Conservation (phyloP, 2,797 vertebrate species). For the Macropodus opercularis region DNA sequence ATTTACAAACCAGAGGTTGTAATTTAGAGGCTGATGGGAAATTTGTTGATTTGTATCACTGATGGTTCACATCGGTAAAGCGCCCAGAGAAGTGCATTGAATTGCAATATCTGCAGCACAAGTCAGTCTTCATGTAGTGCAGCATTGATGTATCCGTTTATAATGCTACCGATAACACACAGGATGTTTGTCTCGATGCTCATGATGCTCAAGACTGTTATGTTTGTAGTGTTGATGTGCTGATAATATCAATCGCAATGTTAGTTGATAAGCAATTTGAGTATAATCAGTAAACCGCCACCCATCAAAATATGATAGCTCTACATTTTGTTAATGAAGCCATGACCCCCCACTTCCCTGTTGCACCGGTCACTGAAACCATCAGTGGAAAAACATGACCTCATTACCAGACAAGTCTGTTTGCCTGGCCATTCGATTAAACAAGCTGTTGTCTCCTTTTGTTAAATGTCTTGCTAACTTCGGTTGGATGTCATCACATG, state of each 20-base stretch:
- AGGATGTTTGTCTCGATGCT: constrained; percentile 30
- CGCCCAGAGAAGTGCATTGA: constrained; percentile 20
- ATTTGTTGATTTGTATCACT: constrained; percentile 23
- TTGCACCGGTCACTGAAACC: constrained; percentile 15
- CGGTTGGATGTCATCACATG: constrained; percentile 40
- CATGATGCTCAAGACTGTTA: constrained; percentile 1
- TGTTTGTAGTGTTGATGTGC: constrained; percentile 10
- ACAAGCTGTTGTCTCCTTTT: constrained; percentile 61
- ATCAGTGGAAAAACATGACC: constrained; percentile 43
- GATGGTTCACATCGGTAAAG: constrained; percentile 17
- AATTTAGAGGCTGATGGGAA: not conserved
- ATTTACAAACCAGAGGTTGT: constrained; percentile 13
- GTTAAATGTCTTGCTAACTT: constrained; percentile 44
- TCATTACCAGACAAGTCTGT: constrained; percentile 62
- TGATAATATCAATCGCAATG: constrained; percentile 13
- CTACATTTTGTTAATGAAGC: constrained; percentile 32
- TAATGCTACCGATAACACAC: constrained; percentile 36
- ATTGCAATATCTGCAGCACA: constrained; percentile 34
- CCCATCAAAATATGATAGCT: constrained; percentile 28
- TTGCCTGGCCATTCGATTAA: constrained; percentile 56
- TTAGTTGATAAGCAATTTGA: not conserved
- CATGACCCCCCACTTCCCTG: constrained; percentile 23
- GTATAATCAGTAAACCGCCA: constrained; percentile 8
- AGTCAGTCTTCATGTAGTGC: constrained; percentile 42
- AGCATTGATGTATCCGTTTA: constrained; percentile 51